Evolutionary conservation across 2,113 vertebrate genomes (phyloP), one percentile per base, ranked within the genome.

Genomic region (Melanotaenia duboulayi): DNA sequence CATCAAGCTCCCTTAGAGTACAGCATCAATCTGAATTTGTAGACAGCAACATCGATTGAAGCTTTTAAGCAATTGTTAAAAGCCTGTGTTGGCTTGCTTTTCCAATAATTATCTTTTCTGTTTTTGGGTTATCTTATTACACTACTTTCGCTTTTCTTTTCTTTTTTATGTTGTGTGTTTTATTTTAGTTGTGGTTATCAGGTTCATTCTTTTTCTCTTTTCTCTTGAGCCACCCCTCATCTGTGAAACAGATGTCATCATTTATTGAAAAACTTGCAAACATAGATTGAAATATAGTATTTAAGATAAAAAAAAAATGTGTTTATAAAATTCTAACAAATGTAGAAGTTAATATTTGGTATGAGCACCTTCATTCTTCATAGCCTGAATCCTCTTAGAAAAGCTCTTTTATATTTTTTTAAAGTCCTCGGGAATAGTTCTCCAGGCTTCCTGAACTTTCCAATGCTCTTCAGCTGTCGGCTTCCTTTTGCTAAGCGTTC

Each of bases 21-120:
- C 4, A 49, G 20, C 14, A 59, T 58, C 20, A 59, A 24, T 50
- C 16, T 70, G 42, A 49, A 37, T 69, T 58, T 35, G 13, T 57
- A 44, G 25, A 58, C 25, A 49, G 40, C 32, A 58, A n/a, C 17
- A 49, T 25, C 11, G 1, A 37, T 24, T 49, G 25, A 10, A 14
- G 66, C 56, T 24, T 58, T 57, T 48, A 46, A 28, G 42, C 9
- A 16, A 23, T 40, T 57, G 24, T 23, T n/a, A 48, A 32, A 48
- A n/a, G 7, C 17, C 7, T n/a, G 25, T 28, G 19, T 62, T 25
- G 25, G 14, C 9, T 62, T 46, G 50, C 50, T 61, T 44, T 10
- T 10, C 35, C 32, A 51, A 14, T 55, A 40, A 23, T 13, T 28
- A 19, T 24, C 4, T n/a, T 65, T 16, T 65, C 13, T 19, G 14